Evolutionary conservation across 2,888 invertebrate genomes (phyloP).

Genomic region (Coelopa pilipes): DNA sequence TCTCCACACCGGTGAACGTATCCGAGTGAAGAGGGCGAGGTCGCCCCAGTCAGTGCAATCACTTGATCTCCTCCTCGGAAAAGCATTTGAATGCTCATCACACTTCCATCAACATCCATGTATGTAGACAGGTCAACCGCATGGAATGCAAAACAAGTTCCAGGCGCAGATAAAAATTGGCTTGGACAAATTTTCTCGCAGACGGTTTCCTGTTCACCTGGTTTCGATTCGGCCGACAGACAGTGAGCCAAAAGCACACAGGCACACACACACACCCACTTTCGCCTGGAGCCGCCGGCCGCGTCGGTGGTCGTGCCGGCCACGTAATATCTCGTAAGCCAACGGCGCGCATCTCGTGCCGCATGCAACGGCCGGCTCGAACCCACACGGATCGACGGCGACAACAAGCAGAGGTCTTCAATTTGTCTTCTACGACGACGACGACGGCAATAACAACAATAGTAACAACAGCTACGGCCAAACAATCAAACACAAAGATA

Average conservation of each 20-base stretch:
- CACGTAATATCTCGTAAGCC: constrained; percentile 8
- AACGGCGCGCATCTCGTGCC: constrained; percentile 9
- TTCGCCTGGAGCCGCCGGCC: too few species aligned
- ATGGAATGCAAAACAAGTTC: too few species aligned
- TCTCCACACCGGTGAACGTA: too few species aligned
- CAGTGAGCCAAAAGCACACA: not conserved
- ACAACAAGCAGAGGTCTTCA: not conserved
- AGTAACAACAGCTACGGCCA: too few species aligned
- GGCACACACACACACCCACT: not conserved
- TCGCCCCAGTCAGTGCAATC: too few species aligned
- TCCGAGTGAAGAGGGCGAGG: too few species aligned
- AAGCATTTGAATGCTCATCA: too few species aligned
- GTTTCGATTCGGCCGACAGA: constrained; percentile 5
- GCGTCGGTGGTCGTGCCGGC: too few species aligned
- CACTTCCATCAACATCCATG: too few species aligned
- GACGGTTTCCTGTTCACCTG: constrained; percentile 14
- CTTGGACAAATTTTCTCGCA: not conserved
- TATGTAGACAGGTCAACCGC: too few species aligned
- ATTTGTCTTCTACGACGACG: constrained; percentile 13
- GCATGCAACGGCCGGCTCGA: constrained; percentile 12
- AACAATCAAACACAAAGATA: not conserved
- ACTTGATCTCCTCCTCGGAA: too few species aligned
- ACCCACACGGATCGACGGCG: not conserved
- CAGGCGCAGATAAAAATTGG: not conserved
- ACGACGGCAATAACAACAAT: too few species aligned